These are phyloP conservation scores for Chionis minor DNA, from an alignment of 2,113 vertebrate genomes.

Conservation along the genomic window DNA sequence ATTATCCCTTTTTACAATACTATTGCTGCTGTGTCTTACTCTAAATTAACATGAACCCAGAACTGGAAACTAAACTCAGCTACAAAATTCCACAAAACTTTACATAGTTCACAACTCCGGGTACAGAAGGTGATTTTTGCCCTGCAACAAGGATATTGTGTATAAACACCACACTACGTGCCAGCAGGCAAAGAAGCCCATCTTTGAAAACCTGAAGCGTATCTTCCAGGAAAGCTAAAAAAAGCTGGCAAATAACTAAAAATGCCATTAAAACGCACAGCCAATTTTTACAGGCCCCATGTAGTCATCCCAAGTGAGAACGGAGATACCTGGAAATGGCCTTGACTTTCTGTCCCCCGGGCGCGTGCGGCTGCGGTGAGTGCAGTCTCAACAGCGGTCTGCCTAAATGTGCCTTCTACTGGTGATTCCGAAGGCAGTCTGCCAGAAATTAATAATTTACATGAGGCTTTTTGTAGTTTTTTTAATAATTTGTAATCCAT, in stretches of 20 bases:
- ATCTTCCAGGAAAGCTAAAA: neutral
- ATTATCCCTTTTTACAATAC: neutral
- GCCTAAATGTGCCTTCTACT: neutral
- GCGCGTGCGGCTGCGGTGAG: no score
- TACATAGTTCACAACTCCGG: neutral
- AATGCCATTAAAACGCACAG: neutral
- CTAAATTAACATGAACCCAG: neutral
- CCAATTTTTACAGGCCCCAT: neutral
- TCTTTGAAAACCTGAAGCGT: neutral
- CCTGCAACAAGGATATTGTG: accelerated
- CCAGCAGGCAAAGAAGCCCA: neutral
- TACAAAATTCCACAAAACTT: neutral
- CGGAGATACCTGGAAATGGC: neutral
- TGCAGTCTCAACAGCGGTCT: neutral
- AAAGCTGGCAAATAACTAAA: neutral
- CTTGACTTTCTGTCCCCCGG: neutral
- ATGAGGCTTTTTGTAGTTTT: neutral
- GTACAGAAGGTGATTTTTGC: neutral
- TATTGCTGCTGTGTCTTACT: neutral
- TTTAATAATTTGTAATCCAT: neutral
- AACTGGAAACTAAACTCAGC: neutral
- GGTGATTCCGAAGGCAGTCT: neutral
- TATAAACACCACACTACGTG: neutral
- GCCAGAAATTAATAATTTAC: neutral
- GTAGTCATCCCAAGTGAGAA: no score